Percentiles rank a stretch among this genome's conserved stretches.
phyloP scores from a whole-genome alignment of 2,113 vertebrate species.

The Vimba vimba region DNA sequence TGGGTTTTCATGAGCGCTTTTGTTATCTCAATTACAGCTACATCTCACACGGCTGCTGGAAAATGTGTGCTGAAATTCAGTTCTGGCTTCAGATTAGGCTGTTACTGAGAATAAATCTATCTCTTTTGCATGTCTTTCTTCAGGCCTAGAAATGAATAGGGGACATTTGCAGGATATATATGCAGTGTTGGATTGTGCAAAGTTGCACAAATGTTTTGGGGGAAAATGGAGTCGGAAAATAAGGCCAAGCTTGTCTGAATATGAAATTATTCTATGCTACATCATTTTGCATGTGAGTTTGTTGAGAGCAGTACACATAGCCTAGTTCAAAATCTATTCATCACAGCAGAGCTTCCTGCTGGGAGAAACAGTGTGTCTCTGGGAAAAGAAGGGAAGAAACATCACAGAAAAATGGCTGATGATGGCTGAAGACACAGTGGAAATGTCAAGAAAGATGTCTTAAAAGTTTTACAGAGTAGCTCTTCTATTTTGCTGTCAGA shows the following conservation, averaged over 20 bases:
- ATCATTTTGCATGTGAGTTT: background rate
- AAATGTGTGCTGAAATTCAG: slow-evolving; percentile 30
- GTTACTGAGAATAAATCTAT: slow-evolving; percentile 19
- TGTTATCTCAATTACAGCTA: slow-evolving; percentile 68
- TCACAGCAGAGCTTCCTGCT: background rate
- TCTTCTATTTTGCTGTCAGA: background rate
- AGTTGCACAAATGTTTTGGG: background rate
- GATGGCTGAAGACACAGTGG: slow-evolving; percentile 62
- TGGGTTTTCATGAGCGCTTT: slow-evolving; percentile 63
- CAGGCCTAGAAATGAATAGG: background rate
- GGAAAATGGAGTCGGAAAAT: background rate
- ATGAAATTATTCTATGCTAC: background rate
- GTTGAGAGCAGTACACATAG: background rate
- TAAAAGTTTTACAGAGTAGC: slow-evolving; percentile 25
- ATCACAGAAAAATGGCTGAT: slow-evolving; percentile 59
- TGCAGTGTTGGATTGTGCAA: background rate
- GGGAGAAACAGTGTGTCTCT: slow-evolving; percentile 59
- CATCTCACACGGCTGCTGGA: slow-evolving; percentile 59
- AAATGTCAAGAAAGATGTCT: slow-evolving; percentile 63
- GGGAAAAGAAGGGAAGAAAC: slow-evolving; percentile 42
- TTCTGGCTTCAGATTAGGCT: background rate
- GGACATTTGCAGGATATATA: background rate
- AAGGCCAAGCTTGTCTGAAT: background rate
- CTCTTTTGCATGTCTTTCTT: slow-evolving; percentile 27
- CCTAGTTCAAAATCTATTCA: background rate